phyloP scores from a whole-genome alignment of 2,797 vertebrate genomes.

The Rhinogobio ventralis region DNA sequence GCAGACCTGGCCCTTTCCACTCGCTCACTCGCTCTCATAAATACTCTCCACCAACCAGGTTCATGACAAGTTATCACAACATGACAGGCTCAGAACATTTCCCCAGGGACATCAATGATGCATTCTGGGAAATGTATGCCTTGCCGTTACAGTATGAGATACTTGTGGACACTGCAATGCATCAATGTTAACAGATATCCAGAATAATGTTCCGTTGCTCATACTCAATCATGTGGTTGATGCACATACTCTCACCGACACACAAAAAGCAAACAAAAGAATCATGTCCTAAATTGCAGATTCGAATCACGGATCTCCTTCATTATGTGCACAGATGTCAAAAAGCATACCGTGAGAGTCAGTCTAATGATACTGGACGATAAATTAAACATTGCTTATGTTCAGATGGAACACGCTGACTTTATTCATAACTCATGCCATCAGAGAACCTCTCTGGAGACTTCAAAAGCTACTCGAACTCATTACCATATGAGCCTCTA shows the following conservation, averaged over 20 bases:
- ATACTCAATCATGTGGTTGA: neutral
- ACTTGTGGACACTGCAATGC: neutral
- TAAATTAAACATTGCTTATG: conserved; percentile 76
- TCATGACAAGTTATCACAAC: conserved; percentile 19
- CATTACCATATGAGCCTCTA: conserved; percentile 40
- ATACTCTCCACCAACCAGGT: conserved; percentile 30
- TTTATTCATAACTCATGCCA: conserved; percentile 63
- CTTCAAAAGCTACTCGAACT: conserved; percentile 48
- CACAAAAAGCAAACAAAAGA: neutral
- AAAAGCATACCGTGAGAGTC: conserved; percentile 63
- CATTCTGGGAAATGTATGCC: conserved; percentile 47
- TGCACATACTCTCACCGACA: neutral
- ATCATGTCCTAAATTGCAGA: neutral
- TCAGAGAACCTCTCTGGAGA: conserved; percentile 46
- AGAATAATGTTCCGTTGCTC: neutral
- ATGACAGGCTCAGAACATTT: neutral
- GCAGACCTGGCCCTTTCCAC: conserved; percentile 11
- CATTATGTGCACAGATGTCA: conserved; percentile 69
- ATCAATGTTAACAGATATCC: conserved; percentile 17
- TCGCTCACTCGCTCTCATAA: conserved; percentile 26
- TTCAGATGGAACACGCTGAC: conserved; percentile 65
- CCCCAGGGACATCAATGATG: neutral
- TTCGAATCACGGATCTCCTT: conserved; percentile 19
- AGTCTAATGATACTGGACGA: conserved; percentile 61
- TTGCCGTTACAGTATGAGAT: neutral